These are phyloP conservation scores for Psettodes erumei DNA, from an alignment of 2,113 vertebrate genomes.

Conservation along the genomic window DNA sequence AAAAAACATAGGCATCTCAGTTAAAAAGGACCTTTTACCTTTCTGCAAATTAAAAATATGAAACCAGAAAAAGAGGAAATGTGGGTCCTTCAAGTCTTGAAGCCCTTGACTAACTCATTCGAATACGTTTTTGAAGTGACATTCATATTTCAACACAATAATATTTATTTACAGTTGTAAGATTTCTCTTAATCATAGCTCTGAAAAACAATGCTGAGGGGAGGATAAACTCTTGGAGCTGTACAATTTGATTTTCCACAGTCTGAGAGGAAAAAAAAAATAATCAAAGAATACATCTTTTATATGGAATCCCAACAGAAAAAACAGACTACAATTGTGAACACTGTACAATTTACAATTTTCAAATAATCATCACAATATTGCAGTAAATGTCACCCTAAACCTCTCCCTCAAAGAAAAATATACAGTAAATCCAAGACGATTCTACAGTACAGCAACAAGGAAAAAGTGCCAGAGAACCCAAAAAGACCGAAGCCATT, in stretches of 20 bases:
- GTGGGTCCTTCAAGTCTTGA: slow-evolving; percentile 82
- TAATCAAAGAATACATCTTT: slow-evolving; percentile 55
- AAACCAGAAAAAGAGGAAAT: slow-evolving; percentile 76
- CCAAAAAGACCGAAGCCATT: slow-evolving; percentile 67
- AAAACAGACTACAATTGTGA: slow-evolving; percentile 73
- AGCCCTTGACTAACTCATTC: slow-evolving; percentile 88
- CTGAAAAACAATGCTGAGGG: slow-evolving; percentile 79
- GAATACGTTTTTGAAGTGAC: slow-evolving; percentile 88
- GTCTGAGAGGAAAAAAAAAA: slow-evolving; percentile 52
- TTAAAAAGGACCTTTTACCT: slow-evolving; percentile 83
- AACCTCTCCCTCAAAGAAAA: slow-evolving; percentile 70
- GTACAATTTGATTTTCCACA: slow-evolving; percentile 82
- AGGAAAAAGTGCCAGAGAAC: slow-evolving; percentile 80
- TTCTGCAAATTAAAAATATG: slow-evolving; percentile 82
- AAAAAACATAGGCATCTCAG: slow-evolving; percentile 75
- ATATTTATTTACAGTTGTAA: slow-evolving; percentile 87
- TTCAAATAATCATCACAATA: slow-evolving; percentile 82
- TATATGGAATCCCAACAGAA: slow-evolving; percentile 72
- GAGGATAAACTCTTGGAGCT: slow-evolving; percentile 82
- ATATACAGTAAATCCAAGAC: slow-evolving; percentile 78
- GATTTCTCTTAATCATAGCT: slow-evolving; percentile 83
- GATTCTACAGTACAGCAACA: slow-evolving; percentile 80
- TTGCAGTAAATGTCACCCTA: slow-evolving; percentile 79
- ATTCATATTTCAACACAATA: slow-evolving; percentile 89
- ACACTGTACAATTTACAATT: slow-evolving; percentile 82